These are phyloP conservation scores for Brachypodius melanocephalos DNA, from an alignment of 2,113 vertebrate genomes.

Conservation along the genomic window DNA sequence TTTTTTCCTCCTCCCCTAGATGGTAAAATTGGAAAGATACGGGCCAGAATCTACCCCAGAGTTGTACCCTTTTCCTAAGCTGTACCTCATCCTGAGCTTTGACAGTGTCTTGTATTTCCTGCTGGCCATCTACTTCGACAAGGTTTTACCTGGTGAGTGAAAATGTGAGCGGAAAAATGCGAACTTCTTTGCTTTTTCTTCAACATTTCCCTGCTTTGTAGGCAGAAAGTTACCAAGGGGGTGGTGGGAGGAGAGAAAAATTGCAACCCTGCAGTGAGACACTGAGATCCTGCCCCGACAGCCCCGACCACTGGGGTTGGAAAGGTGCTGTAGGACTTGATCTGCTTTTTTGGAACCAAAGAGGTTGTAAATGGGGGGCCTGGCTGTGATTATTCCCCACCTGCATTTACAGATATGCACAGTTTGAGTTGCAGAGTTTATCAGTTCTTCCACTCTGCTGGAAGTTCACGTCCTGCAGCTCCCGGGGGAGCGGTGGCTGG, in stretches of 20 bases:
- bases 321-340: background rate
- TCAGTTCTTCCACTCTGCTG: rapidly evolving
- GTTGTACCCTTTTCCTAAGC: constrained; percentile 72
- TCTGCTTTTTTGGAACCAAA: background rate
- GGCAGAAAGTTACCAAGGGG: background rate
- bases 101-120: constrained; percentile 84
- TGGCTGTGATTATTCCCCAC: background rate
- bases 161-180: background rate
- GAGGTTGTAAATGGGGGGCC: background rate
- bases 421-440: background rate
- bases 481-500: rapidly evolving
- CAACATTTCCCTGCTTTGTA: background rate
- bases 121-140: constrained; percentile 85
- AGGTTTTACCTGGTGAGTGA: constrained; percentile 83
- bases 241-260: background rate
- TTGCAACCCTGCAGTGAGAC: too few species aligned
- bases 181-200: background rate
- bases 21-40: constrained; percentile 79
- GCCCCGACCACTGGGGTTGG: background rate
- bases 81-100: constrained; percentile 76
- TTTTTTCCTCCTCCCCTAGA: constrained; percentile 45
- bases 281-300: background rate
- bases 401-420: background rate
- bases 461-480: rapidly evolving
- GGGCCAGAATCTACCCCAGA: constrained; percentile 64